Evolutionary conservation across 2,113 vertebrate genomes (phyloP), one percentile per base, ranked within the genome.

Genomic region (Pterocles gutturalis): DNA sequence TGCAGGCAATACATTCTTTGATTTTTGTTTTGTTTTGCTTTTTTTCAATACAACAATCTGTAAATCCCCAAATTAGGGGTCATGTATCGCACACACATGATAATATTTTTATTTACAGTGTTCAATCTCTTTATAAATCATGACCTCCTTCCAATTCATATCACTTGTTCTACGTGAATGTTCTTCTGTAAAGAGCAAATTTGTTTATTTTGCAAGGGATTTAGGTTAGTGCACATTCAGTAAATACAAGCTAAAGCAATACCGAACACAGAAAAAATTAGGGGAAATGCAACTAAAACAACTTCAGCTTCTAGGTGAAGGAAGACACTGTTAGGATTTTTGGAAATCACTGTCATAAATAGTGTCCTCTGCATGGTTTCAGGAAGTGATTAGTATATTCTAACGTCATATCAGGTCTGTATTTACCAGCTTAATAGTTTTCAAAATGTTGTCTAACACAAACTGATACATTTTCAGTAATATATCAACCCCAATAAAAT

Each of bases 191-290:
- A 81, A 62, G 1, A 19, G 1, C 6, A 71, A 45, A 6, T 34
- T 41, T 38, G 0, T 64, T 87, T 71, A 19, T 45, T 13, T 62
- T 94, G 17, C 22, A 54, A 62, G 16, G 8, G 45, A 64, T 87
- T 90, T 87, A 78, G 20, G 15, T 57, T 38, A 85, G 9, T 33
- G 7, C 55, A 46, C 9, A 38, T 60, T 78, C 48, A 86, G 38
- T 76, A 83, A 90, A 28, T 90, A 89, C 84, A 97, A 96, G 89
- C 61, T 95, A 95, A 97, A 97, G 46, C 31, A 86, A 64, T 73
- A 46, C 41, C 43, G 54, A 57, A 60, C 9, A n/a, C 9, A 79
- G 29, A 75, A 87, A 83, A 84, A 69, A 1, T 1, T 31, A 33
- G 5, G 5, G 3, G 33, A 60, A 34, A 54, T 36, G 43, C 28